Conservation (phyloP, 1,140 invertebrate species). For the Meteorus sp. region DNA sequence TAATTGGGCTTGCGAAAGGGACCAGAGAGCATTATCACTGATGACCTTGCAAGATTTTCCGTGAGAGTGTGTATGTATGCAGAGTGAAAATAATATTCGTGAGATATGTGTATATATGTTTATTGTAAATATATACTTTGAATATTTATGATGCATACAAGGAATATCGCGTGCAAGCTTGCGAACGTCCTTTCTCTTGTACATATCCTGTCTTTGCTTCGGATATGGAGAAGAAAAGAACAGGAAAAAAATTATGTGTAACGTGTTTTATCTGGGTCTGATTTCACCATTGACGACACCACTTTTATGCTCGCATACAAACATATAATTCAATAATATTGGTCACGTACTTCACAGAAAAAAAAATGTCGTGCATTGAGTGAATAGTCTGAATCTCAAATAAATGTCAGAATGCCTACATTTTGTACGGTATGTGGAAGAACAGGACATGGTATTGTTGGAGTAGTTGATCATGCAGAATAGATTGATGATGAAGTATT, state of each 20-base stretch:
- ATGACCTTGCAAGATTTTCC: conserved; percentile 7
- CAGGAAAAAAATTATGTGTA: too few relatives aligned
- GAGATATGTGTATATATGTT: not conserved
- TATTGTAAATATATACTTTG: not conserved
- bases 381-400: too few relatives aligned
- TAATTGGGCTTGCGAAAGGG: not conserved
- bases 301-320: not conserved
- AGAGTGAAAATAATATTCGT: not conserved
- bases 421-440: too few relatives aligned
- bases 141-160: conserved; percentile 12
- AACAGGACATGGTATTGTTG: too few relatives aligned
- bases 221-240: too few relatives aligned
- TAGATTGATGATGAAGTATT: too few relatives aligned
- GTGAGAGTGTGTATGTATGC: not conserved
- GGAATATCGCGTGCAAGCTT: conserved; percentile 12
- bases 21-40: conserved; percentile 1
- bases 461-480: too few relatives aligned
- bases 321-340: too few relatives aligned
- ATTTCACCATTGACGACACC: not conserved
- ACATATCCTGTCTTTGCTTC: conserved; percentile 17
- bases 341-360: conserved; percentile 9
- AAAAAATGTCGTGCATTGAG: too few relatives aligned
- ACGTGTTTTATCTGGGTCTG: not conserved
- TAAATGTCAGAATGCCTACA: too few relatives aligned
- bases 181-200: not conserved